Base-by-base conservation (phyloP, 2,113 vertebrate species). In the Solenodon paradoxus region DNA sequence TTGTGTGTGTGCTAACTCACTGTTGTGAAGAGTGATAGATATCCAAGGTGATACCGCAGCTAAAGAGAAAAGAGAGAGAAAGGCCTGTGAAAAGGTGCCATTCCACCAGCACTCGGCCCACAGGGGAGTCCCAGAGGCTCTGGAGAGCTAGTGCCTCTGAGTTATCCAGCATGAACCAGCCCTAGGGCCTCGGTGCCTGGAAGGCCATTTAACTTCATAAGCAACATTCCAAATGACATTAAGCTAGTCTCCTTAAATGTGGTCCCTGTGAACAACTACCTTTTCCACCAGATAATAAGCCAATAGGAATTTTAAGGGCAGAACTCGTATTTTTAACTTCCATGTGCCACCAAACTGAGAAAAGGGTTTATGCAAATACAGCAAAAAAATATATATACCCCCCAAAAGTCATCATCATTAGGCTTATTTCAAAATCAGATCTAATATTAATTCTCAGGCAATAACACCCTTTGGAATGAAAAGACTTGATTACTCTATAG, bases 341-440 rank as follows among this genome's bases (percentile, higher is more conserved):
- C 77, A 96, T 88, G 32, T 84, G 92, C 42, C 90, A 78, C 42
- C 90, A 78, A 90, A 32, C 28, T 55, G 68, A 57, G 22, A 28
- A 82, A 75, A 93, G 83, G 35, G 87, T 38, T 95, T 98, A 90
- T 96, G 96, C 90, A 89, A 82, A 96, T 57, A 47, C 20, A 82
- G 88, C 90, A 94, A 92, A 68, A 96, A 16, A 32, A 83, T 42
- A 96, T 1, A 80, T 51, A 66, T n/a, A 96, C 81, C 28, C 64
- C 83, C 82, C 22, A 63, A 83, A 75, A 97, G 91, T 96, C 90
- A 68, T 85, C 97, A 71, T 95, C 95, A 97, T 97, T 26, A 85
- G n/a, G 45, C 88, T 96, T 96, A 80, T 24, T 97, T 92, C 57
- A 79, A 89, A 96, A 81, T 75, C 87, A 97, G 94, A 97, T 80